A percentile compares a stretch with the other conserved stretches of the same genome.
Evolutionary conservation across 1,140 invertebrate species (phyloP).

Genomic region (Holotrichia oblita): DNA sequence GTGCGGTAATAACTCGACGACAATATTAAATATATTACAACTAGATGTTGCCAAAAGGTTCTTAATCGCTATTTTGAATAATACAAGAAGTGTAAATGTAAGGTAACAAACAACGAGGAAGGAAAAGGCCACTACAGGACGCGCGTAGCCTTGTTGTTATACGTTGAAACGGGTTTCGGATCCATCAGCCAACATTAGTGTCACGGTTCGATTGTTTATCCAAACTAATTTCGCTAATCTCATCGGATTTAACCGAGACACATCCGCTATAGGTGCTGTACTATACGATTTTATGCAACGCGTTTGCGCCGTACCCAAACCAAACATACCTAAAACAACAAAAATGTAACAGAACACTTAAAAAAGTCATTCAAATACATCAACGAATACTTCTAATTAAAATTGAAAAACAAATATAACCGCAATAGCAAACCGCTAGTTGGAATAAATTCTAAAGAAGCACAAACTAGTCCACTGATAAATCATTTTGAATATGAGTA

Average conservation of each 20-base stretch:
- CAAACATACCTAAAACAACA: conserved; percentile 80
- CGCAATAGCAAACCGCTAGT: too few relatives aligned
- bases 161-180: conserved; percentile 91
- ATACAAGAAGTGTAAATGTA: conserved; percentile 36
- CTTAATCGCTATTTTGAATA: conserved; percentile 32
- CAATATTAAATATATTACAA: conserved; percentile 29
- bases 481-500: too few relatives aligned
- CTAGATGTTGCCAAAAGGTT: conserved; percentile 24
- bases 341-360: background rate
- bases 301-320: conserved; percentile 89
- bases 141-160: conserved; percentile 61
- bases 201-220: conserved; percentile 92
- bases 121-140: conserved; percentile 41
- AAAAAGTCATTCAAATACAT: background rate
- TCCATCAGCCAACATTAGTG: conserved; percentile 90
- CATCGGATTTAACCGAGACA: conserved; percentile 85
- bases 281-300: conserved; percentile 93
- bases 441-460: too few relatives aligned
- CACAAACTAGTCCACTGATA: too few relatives aligned
- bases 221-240: conserved; percentile 89
- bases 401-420: too few relatives aligned
- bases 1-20: conserved; percentile 8
- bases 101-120: conserved; percentile 42
- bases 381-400: background rate
- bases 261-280: conserved; percentile 89